These are phyloP conservation scores for Synanthedon formicaeformis DNA, from an alignment of 2,888 invertebrate genomes.

Conservation along the genomic window DNA sequence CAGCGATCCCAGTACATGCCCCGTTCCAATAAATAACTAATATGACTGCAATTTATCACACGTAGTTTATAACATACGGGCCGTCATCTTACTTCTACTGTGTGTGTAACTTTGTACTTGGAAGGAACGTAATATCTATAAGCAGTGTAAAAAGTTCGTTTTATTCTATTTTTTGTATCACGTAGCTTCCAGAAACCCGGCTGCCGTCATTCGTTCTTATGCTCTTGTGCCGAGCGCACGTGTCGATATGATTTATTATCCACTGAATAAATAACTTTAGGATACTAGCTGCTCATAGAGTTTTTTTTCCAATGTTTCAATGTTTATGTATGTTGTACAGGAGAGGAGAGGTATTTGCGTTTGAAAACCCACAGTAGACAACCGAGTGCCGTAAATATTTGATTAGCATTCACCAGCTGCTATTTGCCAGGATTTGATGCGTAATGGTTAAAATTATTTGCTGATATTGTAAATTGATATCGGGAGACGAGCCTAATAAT, in stretches of 20 bases:
- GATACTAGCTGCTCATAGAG: slow-evolving; percentile 22
- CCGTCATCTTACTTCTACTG: slow-evolving; percentile 37
- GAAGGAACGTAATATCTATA: slow-evolving; percentile 27
- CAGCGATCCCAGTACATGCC: slow-evolving; percentile 27
- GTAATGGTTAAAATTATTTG: slow-evolving; percentile 43
- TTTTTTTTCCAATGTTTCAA: background rate
- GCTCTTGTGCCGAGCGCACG: slow-evolving; percentile 36
- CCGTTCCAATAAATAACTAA: slow-evolving; percentile 46
- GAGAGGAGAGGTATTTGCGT: background rate
- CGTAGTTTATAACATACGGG: slow-evolving; percentile 30
- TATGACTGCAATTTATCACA: slow-evolving; percentile 33
- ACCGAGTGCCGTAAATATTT: slow-evolving; percentile 30
- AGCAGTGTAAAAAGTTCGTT: slow-evolving; percentile 31
- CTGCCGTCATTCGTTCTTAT: slow-evolving; percentile 22
- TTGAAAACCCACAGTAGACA: slow-evolving; percentile 2
- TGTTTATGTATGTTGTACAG: background rate
- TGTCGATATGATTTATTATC: slow-evolving; percentile 59
- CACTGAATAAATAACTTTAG: slow-evolving; percentile 51
- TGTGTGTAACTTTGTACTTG: slow-evolving; percentile 31
- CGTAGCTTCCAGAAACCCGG: slow-evolving; percentile 3
- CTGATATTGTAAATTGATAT: slow-evolving; percentile 43
- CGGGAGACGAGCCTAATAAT: slow-evolving; percentile 34
- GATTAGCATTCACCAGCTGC: slow-evolving; percentile 15
- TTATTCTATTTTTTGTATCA: slow-evolving; percentile 14
- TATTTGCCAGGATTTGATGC: slow-evolving; percentile 25